These are phyloP conservation scores for Spodoptera exigua DNA, from an alignment of 2,888 invertebrate genomes.

Conservation along the genomic window DNA sequence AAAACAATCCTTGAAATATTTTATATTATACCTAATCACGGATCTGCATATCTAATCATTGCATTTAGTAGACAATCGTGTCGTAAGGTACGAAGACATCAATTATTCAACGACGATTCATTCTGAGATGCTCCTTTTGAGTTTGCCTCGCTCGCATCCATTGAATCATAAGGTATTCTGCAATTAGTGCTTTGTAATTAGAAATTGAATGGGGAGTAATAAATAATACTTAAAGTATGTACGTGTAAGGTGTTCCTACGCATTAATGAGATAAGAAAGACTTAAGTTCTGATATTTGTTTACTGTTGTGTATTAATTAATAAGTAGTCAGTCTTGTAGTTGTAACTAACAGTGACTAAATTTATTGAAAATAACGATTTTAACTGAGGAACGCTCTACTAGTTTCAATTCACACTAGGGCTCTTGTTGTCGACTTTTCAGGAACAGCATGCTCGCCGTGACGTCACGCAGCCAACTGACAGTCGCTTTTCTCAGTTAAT, in stretches of 20 bases:
- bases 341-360: no score
- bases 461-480: no score
- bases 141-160: conserved; percentile 53
- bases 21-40: conserved; percentile 30
- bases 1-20: neutral
- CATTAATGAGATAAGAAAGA: no score
- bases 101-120: conserved; percentile 69
- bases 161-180: conserved; percentile 40
- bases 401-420: no score
- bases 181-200: conserved; percentile 37
- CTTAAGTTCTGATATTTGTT: no score
- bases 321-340: no score
- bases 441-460: no score
- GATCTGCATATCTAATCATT: conserved; percentile 40
- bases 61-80: conserved; percentile 48
- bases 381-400: no score
- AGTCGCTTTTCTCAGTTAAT: no score
- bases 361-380: no score
- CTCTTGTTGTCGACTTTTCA: no score
- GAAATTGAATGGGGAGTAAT: conserved; percentile 20
- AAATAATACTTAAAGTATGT: conserved; percentile 6
- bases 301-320: no score
- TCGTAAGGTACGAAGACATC: conserved; percentile 59
- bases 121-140: conserved; percentile 59
- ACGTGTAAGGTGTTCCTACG: neutral